These are phyloP conservation scores for Oegoconia quadripuncta DNA, from an alignment of 2,888 invertebrate genomes.

Conservation along the genomic window DNA sequence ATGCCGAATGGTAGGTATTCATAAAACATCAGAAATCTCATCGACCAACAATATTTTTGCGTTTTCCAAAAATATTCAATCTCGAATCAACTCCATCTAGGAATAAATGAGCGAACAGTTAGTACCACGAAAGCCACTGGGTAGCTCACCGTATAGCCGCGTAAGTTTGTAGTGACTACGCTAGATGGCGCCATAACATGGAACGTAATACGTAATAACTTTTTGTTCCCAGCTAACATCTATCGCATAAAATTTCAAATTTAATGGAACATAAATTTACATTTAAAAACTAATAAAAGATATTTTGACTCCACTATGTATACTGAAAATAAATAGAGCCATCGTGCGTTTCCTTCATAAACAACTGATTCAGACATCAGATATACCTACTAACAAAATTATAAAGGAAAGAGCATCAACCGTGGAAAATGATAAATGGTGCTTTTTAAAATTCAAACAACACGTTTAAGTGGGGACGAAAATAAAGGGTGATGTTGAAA, in stretches of 20 bases:
- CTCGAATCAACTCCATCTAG: too few species aligned
- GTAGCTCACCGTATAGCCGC: conserved; percentile 11
- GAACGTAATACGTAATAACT: too few species aligned
- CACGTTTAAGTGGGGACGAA: conserved; percentile 40
- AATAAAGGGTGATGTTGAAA: conserved; percentile 50
- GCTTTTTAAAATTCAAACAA: conserved; percentile 49
- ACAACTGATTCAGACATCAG: conserved; percentile 23
- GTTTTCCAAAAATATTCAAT: too few species aligned
- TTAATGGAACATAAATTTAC: background rate
- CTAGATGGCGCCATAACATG: conserved; percentile 28
- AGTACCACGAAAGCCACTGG: conserved; percentile 14
- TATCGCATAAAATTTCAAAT: too few species aligned
- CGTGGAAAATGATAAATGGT: conserved; percentile 43
- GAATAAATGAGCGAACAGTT: too few species aligned
- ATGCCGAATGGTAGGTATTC: too few species aligned
- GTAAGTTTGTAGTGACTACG: background rate
- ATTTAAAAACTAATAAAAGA: background rate
- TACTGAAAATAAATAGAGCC: conserved; percentile 19
- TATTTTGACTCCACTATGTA: too few species aligned
- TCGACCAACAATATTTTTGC: too few species aligned
- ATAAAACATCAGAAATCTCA: too few species aligned
- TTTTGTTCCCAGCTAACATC: too few species aligned
- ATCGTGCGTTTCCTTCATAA: conserved; percentile 22
- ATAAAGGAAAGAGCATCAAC: conserved; percentile 13
- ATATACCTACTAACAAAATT: conserved; percentile 5